Evolutionary conservation across 2,797 vertebrate species (phyloP), one percentile per base, ranked within the genome.

Genomic region (Pseudochromis fuscus): DNA sequence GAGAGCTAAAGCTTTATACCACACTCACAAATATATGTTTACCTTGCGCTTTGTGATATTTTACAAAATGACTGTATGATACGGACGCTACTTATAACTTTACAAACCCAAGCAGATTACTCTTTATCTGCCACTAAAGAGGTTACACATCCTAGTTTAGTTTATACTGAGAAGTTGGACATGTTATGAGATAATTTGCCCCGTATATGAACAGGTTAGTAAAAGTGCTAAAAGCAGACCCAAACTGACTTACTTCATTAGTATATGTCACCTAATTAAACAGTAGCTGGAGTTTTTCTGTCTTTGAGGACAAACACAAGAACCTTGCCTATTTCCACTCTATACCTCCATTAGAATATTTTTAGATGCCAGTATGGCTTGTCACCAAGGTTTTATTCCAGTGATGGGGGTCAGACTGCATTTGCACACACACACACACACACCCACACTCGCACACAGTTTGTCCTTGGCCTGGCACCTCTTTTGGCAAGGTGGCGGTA

Each of bases 381-480:
- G 44, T 85, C 75, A 90, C 85, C 79, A 87, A 87, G 76, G 77
- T 86, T 85, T 82, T 77, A 75, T 56, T 85, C 24, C 67, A 63
- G 49, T 72, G 75, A 83, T 85, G 61, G 63, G 67, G 88, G 88
- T 90, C 87, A 87, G 81, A 66, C 79, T 52, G 42, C 66, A 45
- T 37, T 31, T 18, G 37, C 45, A 60, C 69, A 67, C 52, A 75
- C 52, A 60, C 52, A 65, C 48, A 69, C 24, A 60, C 67, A 72
- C 56, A 67, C 67, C 75, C 66, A 67, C 69, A 75, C 46, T 69
- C 64, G 81, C 67, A 82, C 59, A 68, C 52, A 75, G 86, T 84
- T 88, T 92, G 93, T 94, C 94, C 92, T 93, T 93, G 92, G 91
- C 88, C 91, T 92, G 91, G 92, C 89, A 92, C 84, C 84, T 89